phyloP scores from a whole-genome alignment of 2,797 vertebrate species.

The Sebastes oblongus region DNA sequence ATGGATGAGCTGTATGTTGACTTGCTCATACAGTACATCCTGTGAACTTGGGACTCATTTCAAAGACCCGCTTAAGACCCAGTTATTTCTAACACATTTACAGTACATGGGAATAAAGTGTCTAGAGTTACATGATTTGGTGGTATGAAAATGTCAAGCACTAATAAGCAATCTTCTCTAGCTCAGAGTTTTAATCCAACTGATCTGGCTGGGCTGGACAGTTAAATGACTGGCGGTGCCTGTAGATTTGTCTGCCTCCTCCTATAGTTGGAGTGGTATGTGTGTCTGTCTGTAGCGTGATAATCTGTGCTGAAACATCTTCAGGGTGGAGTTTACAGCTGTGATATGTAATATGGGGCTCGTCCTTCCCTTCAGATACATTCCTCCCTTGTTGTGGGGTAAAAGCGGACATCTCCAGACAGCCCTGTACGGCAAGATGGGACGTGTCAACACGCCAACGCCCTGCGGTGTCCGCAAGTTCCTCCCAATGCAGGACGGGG shows the following conservation, averaged over 20 bases:
- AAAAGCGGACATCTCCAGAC: constrained; percentile 98
- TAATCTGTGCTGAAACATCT: constrained; percentile 13
- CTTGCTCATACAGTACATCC: background rate
- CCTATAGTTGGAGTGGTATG: background rate
- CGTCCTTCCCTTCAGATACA: constrained; percentile 83
- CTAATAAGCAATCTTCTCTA: background rate
- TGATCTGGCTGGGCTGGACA: background rate
- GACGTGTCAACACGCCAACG: constrained; percentile 89
- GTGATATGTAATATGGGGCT: constrained; percentile 21
- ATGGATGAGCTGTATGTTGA: background rate
- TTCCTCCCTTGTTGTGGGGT: constrained; percentile 95
- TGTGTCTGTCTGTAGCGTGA: background rate
- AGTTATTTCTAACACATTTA: background rate
- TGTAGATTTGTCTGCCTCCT: background rate
- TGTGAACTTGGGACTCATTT: background rate
- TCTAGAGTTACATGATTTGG: background rate
- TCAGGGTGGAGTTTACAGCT: background rate
- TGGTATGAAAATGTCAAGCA: background rate
- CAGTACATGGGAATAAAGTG: background rate
- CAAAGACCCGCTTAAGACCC: background rate
- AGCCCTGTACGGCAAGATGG: constrained; percentile 94
- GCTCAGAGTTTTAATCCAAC: background rate
- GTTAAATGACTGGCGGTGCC: background rate
- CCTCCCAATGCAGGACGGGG: constrained; percentile 93
- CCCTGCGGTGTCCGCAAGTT: constrained; percentile 89